These are phyloP conservation scores for Torymus aiolomorphi DNA, from an alignment of 2,888 invertebrate species.

Conservation along the genomic window DNA sequence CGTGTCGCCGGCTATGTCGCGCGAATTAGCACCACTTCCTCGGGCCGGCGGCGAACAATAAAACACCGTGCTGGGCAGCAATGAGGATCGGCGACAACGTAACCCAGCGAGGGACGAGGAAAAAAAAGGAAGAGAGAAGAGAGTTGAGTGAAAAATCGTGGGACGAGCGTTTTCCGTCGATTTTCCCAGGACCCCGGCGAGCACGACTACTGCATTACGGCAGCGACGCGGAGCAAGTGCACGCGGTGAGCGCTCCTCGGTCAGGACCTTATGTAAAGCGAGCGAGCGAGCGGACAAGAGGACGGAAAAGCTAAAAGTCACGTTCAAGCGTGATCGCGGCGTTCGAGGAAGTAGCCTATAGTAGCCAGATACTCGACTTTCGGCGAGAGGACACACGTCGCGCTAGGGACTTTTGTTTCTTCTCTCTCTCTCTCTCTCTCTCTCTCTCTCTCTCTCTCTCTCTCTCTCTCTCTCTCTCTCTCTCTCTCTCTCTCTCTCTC, in stretches of 20 bases:
- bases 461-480: no score
- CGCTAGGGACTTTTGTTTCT: no score
- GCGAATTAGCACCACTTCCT: slow-evolving; percentile 46
- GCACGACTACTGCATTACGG: no score
- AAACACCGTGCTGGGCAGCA: no score
- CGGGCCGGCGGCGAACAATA: no score
- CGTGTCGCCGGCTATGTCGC: slow-evolving; percentile 55
- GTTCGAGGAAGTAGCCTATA: no score
- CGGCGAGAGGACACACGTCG: not conserved
- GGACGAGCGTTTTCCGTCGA: slow-evolving; percentile 4
- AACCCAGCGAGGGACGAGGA: not conserved
- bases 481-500: no score
- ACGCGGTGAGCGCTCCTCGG: not conserved
- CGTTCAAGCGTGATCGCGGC: slow-evolving; percentile 23
- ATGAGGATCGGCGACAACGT: no score
- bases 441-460: no score
- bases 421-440: no score
- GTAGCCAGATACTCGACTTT: not conserved
- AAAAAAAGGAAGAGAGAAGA: not conserved
- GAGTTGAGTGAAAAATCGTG: slow-evolving; percentile 10
- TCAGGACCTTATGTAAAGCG: slow-evolving; percentile 6
- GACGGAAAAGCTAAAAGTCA: slow-evolving; percentile 53
- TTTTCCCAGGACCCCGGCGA: slow-evolving; percentile 32
- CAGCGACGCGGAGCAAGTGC: no score
- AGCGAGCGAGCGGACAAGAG: slow-evolving; percentile 18